Evolutionary conservation across 2,888 invertebrate species (phyloP).

Genomic region (Acanthosoma haemorrhoidale): DNA sequence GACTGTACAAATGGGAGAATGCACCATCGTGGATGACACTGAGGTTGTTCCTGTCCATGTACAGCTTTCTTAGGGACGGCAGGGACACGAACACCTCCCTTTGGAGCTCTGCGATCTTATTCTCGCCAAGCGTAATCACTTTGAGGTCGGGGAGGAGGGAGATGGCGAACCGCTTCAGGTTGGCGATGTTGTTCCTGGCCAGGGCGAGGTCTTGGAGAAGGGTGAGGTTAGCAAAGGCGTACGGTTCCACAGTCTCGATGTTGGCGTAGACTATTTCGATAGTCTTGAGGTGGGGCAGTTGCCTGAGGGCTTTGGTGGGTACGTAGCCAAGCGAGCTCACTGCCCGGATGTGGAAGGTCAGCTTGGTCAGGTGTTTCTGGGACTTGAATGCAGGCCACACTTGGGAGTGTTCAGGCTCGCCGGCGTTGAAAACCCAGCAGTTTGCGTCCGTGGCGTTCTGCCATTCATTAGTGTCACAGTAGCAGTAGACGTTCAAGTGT

Average conservation of each 20-base stretch:
- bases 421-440: conserved; percentile 69
- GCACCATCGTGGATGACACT: conserved; percentile 78
- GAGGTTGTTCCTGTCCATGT: conserved; percentile 80
- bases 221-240: conserved; percentile 68
- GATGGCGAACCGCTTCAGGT: conserved; percentile 63
- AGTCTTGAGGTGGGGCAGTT: conserved; percentile 59
- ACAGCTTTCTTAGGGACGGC: conserved; percentile 66
- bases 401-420: conserved; percentile 61
- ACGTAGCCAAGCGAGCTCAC: conserved; percentile 64
- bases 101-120: conserved; percentile 68
- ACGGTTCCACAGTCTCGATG: conserved; percentile 62
- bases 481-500: conserved; percentile 54
- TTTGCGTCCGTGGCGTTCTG: conserved; percentile 63
- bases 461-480: conserved; percentile 57
- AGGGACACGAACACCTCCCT: conserved; percentile 66
- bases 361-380: conserved; percentile 63
- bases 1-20: conserved; percentile 64
- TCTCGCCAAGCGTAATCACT: conserved; percentile 66
- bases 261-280: conserved; percentile 68
- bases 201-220: conserved; percentile 62
- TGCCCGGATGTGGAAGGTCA: conserved; percentile 66
- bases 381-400: conserved; percentile 70
- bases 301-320: conserved; percentile 63
- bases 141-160: conserved; percentile 65
- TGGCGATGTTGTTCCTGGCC: conserved; percentile 64